phyloP scores from a whole-genome alignment of 1,140 invertebrate genomes.

The Varroa destructor region DNA sequence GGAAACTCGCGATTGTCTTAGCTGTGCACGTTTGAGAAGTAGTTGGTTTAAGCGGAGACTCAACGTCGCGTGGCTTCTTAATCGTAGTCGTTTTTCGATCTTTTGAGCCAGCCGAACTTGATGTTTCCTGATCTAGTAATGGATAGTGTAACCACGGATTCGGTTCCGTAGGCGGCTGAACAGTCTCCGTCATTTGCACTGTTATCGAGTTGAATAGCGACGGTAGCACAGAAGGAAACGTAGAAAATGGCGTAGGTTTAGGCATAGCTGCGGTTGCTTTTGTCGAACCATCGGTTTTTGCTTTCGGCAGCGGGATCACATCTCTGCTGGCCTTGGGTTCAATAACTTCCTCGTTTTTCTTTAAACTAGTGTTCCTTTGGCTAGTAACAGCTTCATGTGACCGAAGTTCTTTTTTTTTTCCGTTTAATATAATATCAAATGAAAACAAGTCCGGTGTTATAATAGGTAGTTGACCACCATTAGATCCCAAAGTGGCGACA shows the following conservation, averaged over 20 bases:
- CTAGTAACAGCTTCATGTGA: too few species aligned
- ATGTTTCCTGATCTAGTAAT: too few species aligned
- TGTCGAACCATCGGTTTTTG: too few species aligned
- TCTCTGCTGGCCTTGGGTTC: too few species aligned
- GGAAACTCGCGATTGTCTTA: neutral
- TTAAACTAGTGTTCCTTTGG: too few species aligned
- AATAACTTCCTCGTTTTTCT: too few species aligned
- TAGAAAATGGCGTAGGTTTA: neutral
- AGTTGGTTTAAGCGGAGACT: neutral
- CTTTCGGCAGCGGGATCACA: too few species aligned
- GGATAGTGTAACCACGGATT: slow-evolving; percentile 2
- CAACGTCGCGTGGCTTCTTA: neutral
- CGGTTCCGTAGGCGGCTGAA: neutral
- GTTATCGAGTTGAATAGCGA: slow-evolving; percentile 13
- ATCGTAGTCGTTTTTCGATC: neutral
- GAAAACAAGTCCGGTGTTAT: too few species aligned
- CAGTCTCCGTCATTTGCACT: neutral
- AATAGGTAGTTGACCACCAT: too few species aligned
- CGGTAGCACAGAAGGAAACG: neutral
- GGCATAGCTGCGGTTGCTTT: neutral
- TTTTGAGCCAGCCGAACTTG: neutral
- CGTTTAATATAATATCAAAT: too few species aligned
- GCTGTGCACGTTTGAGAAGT: neutral
- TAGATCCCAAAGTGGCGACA: too few species aligned
- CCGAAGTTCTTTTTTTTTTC: too few species aligned